These are phyloP conservation scores for Crepidodera aurea DNA, from an alignment of 2,888 invertebrate genomes.

Conservation along the genomic window DNA sequence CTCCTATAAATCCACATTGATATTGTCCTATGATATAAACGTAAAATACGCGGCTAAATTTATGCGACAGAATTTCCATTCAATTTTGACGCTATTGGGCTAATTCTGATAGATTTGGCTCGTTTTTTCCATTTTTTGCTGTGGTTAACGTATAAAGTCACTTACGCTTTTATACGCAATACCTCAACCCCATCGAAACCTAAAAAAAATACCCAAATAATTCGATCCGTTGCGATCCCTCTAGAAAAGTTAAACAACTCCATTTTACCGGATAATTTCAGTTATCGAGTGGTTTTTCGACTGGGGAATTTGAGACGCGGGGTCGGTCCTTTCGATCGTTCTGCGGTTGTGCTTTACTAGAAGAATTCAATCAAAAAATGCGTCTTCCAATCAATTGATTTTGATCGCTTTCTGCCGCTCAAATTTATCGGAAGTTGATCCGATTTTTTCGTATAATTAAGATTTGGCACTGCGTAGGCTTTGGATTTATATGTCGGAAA, in stretches of 20 bases:
- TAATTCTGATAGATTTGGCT: background rate
- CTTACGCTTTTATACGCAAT: no score
- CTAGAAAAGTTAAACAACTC: background rate
- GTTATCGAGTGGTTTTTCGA: background rate
- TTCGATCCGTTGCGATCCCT: background rate
- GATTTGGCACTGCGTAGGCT: background rate
- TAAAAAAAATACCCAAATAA: background rate
- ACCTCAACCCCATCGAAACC: no score
- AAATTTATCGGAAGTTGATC: background rate
- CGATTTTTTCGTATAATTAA: background rate
- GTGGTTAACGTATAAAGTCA: no score
- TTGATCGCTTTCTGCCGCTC: background rate
- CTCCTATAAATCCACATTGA: no score
- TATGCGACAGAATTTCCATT: no score
- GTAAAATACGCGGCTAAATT: no score
- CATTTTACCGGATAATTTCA: background rate
- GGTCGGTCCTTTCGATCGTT: background rate
- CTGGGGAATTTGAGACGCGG: no score
- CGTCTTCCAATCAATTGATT: background rate
- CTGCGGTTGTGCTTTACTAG: background rate
- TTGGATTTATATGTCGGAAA: background rate
- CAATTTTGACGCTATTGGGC: no score
- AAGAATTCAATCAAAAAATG: background rate
- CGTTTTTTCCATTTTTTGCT: background rate
- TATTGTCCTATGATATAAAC: no score